A percentile compares a stretch with the other conserved stretches of the same genome.
Evolutionary conservation across 2,888 invertebrate genomes (phyloP).

Genomic region (Pristionchus exspectatus): DNA sequence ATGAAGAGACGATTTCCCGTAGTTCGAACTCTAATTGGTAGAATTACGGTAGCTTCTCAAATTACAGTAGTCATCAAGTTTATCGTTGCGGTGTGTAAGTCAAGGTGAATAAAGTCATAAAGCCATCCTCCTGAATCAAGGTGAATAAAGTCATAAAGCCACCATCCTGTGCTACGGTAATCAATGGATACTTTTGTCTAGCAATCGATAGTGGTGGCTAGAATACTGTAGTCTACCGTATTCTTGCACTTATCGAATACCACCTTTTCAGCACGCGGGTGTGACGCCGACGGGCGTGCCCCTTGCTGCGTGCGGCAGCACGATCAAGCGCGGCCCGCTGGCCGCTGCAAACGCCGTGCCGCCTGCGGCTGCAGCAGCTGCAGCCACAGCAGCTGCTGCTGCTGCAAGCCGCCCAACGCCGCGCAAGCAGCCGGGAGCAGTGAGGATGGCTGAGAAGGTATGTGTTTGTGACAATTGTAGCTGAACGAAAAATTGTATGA

Average conservation of each 20-base stretch:
- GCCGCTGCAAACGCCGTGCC: constrained; percentile 24
- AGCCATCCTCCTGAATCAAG: too few species aligned
- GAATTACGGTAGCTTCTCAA: too few species aligned
- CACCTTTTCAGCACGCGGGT: neutral
- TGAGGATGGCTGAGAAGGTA: constrained; percentile 10
- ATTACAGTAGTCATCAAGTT: too few species aligned
- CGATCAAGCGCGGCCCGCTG: constrained; percentile 58
- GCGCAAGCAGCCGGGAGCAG: neutral
- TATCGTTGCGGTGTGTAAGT: too few species aligned
- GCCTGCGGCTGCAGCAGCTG: neutral
- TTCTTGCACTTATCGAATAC: neutral
- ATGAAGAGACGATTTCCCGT: too few species aligned
- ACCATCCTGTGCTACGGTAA: too few species aligned
- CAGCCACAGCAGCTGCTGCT: neutral
- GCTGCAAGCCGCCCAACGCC: neutral
- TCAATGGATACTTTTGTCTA: too few species aligned
- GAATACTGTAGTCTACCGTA: neutral
- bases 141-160: too few species aligned
- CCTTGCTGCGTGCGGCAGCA: constrained; percentile 63
- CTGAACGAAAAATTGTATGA: too few species aligned
- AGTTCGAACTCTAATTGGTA: too few species aligned
- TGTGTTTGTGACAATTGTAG: neutral
- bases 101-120: too few species aligned
- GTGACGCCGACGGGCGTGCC: constrained; percentile 60
- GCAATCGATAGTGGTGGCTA: too few species aligned